Evolutionary conservation across 2,888 invertebrate genomes (phyloP).

Genomic region (Galerucella pusilla): DNA sequence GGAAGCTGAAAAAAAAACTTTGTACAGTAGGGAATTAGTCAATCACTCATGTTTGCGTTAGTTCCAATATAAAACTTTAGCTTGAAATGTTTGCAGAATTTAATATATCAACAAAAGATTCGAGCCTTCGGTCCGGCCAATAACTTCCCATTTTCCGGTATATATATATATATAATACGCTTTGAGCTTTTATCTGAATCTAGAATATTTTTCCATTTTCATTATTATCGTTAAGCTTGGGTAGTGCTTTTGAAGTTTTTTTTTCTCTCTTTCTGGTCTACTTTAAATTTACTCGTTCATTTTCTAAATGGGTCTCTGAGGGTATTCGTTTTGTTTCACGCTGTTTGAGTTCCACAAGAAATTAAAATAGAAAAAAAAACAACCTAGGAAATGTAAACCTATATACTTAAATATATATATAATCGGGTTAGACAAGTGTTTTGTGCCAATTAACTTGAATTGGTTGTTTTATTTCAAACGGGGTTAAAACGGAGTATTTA

Average conservation of each 20-base stretch:
- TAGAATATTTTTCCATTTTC: conserved; percentile 39
- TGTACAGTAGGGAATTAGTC: no score
- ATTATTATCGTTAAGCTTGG: conserved; percentile 34
- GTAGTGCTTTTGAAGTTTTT: conserved; percentile 33
- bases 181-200: conserved; percentile 31
- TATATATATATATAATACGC: conserved; percentile 7
- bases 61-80: no score
- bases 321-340: conserved; percentile 21
- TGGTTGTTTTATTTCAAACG: neutral
- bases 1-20: no score
- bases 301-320: conserved; percentile 31
- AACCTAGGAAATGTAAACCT: neutral
- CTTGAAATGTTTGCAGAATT: neutral
- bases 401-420: neutral
- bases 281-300: conserved; percentile 34
- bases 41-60: no score
- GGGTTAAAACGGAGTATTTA: no score
- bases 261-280: conserved; percentile 24
- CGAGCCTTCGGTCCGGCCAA: conserved; percentile 12
- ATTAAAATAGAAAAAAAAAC: conserved; percentile 15
- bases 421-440: neutral
- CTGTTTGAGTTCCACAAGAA: conserved; percentile 27
- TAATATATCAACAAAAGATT: conserved; percentile 1
- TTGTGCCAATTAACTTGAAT: neutral
- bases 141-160: conserved; percentile 15